Evolutionary conservation across 64 coral and sea anemone genomes (phyloP), one percentile per base, ranked within the genome.

Genomic region (Porites australiensis): DNA sequence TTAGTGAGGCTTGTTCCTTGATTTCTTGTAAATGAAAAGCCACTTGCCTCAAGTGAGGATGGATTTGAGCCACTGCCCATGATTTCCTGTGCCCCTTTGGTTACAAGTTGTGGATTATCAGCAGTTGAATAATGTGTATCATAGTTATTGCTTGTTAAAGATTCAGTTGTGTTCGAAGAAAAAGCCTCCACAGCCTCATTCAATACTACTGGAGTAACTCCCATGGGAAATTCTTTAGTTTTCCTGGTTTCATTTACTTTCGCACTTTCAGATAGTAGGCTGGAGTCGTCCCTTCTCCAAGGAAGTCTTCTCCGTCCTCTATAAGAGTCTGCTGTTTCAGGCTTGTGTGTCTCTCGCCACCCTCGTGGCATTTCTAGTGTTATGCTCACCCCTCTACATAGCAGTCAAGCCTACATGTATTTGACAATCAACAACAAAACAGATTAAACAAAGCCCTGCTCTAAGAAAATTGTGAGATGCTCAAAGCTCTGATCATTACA

Each of bases 311-410:
- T 15, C 22, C 44, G 22, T 50, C 48, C 62, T 21, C 62, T 63
- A 13, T 64, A 37, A 14, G 79, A 63, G 48, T 82, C 58, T 46
- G 58, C 27, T 51, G 60, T 23, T 21, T 83, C 61, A 23, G 81
- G 46, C 19, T 45, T 83, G 4, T 68, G 14, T 9, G 8, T 9
- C 6, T 83, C 44, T 50, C 46, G 62, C 62, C 61, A 67, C 1
- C 81, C 81, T 83, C 81, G 50, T 3, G 81, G 81, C 81, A 83
- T 83, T 67, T 16, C 64, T 49, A 4, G 46, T 20, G 15, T 68
- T 5, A 48, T 50, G 37, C 44, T 7, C 13, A 16, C 62, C 62
- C 18, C 18, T 64, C 5, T 45, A 45, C 44, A 43, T 45, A 43
- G 44, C 70, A 45, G 22, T 43, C 22, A 43, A 73, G 10, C 62